Base-by-base conservation (phyloP, 2,113 vertebrate genomes). In the Spizaetus ornatus region DNA sequence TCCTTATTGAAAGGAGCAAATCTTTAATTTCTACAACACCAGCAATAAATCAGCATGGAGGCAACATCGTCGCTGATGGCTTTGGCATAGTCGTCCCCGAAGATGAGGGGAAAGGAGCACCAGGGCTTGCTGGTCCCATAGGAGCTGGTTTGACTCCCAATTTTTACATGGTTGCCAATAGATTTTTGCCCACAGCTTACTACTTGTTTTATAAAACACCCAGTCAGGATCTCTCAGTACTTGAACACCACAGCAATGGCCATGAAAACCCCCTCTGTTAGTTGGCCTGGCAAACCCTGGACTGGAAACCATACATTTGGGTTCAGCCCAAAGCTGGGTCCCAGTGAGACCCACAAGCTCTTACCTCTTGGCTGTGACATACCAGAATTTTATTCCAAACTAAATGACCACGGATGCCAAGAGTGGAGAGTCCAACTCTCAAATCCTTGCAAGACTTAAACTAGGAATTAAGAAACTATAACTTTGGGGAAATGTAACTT, bases 271-370 rank as follows among this genome's bases (percentile, higher is more conserved):
- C 17, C 3, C 10, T 53, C 29, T 38, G 31, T 42, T 59, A 69
- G 34, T 77, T 62, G 79, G 32, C 58, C n/a, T 82, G 66, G 22
- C 6, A 74, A 82, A 22, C 8, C n/a, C 42, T 58, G 63, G 40
- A 7, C 34, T 50, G 50, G 50, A 50, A 50, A 50, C 50, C 2
- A 2, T 7, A 18, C 4, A 1, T 23, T 16, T 73, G 47, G 11
- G 32, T 45, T 58, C 50, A 74, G 42, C 5, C 52, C 38, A 48
- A 82, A 88, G 21, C 38, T 85, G 42, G 25, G 15, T 71, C n/a
- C 16, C 2, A 2, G n/a, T 0, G 7, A 50, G n/a, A 86, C 13
- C 45, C 4, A 4, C 3, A 3, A 90, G 42, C 62, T 81, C 48
- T 34, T 1, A 3, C 9, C 45, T 9, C 36, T 32, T 45, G 32